A percentile compares a stretch with the other conserved stretches of the same genome.
Evolutionary conservation across 2,113 vertebrate genomes (phyloP).

Genomic region (Brachyhypopomus occidentalis): DNA sequence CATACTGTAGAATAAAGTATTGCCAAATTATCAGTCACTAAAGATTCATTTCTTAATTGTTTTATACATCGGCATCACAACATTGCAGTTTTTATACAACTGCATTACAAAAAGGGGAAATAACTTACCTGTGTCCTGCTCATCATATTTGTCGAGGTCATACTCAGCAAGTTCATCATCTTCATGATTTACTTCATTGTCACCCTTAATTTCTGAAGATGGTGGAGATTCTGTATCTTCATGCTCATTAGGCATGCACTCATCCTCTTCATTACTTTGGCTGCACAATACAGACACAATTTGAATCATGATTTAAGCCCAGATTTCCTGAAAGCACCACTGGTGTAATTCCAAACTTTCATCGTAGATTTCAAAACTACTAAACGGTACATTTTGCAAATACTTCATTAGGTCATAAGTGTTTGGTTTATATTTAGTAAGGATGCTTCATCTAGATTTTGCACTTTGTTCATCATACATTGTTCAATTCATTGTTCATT

Average conservation of each 20-base stretch:
- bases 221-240: conserved; percentile 45
- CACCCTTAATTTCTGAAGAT: conserved; percentile 26
- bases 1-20: not conserved
- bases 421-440: too few relatives aligned
- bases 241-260: conserved; percentile 55
- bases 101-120: not conserved
- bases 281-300: conserved; percentile 45
- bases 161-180: conserved; percentile 86
- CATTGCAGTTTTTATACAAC: too few relatives aligned
- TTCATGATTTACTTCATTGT: conserved; percentile 61
- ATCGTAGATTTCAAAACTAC: too few relatives aligned
- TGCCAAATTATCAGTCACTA: not conserved
- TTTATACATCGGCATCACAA: too few relatives aligned
- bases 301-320: too few relatives aligned
- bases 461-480: too few relatives aligned
- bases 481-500: too few relatives aligned
- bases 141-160: conserved; percentile 87
- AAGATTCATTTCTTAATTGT: too few relatives aligned
- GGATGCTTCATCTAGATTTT: too few relatives aligned
- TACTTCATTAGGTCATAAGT: too few relatives aligned
- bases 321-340: not conserved
- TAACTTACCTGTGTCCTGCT: conserved; percentile 79
- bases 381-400: too few relatives aligned
- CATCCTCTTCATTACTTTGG: conserved; percentile 72
- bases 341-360: too few relatives aligned